These are phyloP conservation scores for Epinephelus moara DNA, from an alignment of 2,113 vertebrate genomes.

Conservation along the genomic window DNA sequence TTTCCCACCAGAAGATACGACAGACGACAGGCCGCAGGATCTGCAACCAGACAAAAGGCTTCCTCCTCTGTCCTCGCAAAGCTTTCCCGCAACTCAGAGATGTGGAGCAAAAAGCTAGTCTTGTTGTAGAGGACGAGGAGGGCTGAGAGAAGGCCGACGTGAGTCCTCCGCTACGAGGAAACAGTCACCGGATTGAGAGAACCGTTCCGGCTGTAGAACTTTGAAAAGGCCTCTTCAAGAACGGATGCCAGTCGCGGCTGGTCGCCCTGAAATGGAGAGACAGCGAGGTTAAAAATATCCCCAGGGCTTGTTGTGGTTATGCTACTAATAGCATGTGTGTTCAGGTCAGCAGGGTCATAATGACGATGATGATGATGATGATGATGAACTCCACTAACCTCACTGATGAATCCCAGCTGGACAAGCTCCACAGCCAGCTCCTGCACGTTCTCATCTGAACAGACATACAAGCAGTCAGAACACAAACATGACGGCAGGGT, in stretches of 20 bases:
- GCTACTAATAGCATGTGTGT: background rate
- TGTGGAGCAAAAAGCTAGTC: slow-evolving; percentile 69
- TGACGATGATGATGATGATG: no score
- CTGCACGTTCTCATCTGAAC: slow-evolving; percentile 94
- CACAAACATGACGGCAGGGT: background rate
- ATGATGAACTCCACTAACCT: slow-evolving; percentile 83
- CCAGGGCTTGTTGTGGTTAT: background rate
- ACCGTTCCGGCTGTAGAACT: slow-evolving; percentile 94
- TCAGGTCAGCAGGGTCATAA: background rate
- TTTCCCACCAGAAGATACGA: slow-evolving; percentile 70
- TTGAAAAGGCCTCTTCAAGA: slow-evolving; percentile 97
- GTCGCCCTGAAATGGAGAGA: slow-evolving; percentile 86
- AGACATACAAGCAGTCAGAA: slow-evolving; percentile 11
- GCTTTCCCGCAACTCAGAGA: slow-evolving; percentile 61
- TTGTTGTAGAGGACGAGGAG: slow-evolving; percentile 58
- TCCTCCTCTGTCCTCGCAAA: slow-evolving; percentile 69
- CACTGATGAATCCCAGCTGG: slow-evolving; percentile 97
- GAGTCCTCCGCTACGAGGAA: slow-evolving; percentile 89
- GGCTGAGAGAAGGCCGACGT: slow-evolving; percentile 37
- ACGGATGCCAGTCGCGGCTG: slow-evolving; percentile 93
- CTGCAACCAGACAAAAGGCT: slow-evolving; percentile 64
- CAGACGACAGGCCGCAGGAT: slow-evolving; percentile 58
- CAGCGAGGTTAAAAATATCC: background rate
- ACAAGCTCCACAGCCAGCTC: slow-evolving; percentile 96
- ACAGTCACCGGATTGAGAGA: slow-evolving; percentile 95